Base-by-base conservation (phyloP, 2,888 invertebrate genomes). In the Philereme vetulata region DNA sequence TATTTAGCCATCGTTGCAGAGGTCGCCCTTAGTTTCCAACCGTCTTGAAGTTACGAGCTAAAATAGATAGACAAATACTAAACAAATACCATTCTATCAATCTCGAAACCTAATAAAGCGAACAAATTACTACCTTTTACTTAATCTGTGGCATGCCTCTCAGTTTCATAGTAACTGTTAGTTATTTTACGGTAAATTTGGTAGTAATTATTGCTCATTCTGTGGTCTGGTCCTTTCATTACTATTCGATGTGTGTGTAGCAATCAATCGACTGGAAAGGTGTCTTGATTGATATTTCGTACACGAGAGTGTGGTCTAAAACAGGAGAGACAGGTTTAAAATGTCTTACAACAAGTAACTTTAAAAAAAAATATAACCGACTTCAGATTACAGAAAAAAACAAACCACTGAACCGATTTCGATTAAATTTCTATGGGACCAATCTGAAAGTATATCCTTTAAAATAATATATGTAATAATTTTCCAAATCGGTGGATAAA, bases 261-360 rank as follows among this genome's bases (percentile, higher is more conserved):
- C 53, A 55, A 70, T 71, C 68, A 70, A 74, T 70, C 68, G 62
- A 58, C 44, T 56, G 51, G 65, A 62, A 70, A 66, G 65, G 59
- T 63, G 67, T 56, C 71, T 67, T 71, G 72, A 76, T 76, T 75
- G 74, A 74, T 76, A 76, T 73, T 75, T 75, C 62, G 72, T 68
- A 72, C 70, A 69, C 65, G 65, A 60, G 21, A n/a, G 51, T 11
- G 43, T 56, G 65, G 66, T 55, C 5, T 42, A 71, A 70, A 65
- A 35, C 9, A 62, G 3, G 36, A 60, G 60, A 61, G 35, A 9
- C 21, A 1, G 21, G 21, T 21, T 21, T 1, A 21, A 21, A 21
- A 21, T n/a, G n/a, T 1, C 21, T 21, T 21, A 21, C 21, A 21
- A 21, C n/a, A n/a, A n/a, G n/a, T n/a, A n/a, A n/a, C n/a, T n/a